These are phyloP conservation scores for Pinctada fucata DNA, from an alignment of 2,888 invertebrate genomes.

Conservation along the genomic window DNA sequence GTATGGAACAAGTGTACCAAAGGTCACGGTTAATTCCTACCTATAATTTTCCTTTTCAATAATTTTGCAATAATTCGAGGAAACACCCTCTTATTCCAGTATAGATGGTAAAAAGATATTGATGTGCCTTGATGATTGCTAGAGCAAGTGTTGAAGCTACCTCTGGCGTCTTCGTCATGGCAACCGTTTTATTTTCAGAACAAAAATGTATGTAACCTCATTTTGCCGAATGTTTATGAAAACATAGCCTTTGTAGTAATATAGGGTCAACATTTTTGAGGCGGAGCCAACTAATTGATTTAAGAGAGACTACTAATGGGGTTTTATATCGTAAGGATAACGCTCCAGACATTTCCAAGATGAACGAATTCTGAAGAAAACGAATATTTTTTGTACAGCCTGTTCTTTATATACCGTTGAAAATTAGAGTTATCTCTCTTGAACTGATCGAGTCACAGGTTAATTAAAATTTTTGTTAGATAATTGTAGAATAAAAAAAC, in stretches of 20 bases:
- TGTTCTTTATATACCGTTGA: too few species aligned
- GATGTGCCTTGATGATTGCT: neutral
- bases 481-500: too few species aligned
- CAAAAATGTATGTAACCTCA: conserved; percentile 1
- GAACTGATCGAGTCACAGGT: too few species aligned
- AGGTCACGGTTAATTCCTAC: too few species aligned
- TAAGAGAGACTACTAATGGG: neutral
- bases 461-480: too few species aligned
- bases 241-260: neutral
- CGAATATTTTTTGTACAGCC: too few species aligned
- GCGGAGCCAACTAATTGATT: conserved; percentile 1
- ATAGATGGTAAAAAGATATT: neutral
- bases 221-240: neutral
- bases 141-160: neutral
- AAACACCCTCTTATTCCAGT: neutral
- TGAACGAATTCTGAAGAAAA: too few species aligned
- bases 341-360: neutral
- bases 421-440: too few species aligned
- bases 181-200: neutral
- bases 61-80: neutral
- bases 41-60: too few species aligned
- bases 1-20: too few species aligned
- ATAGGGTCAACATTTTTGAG: neutral
- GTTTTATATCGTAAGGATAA: neutral
- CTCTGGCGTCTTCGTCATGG: neutral